Base-by-base conservation (phyloP, 2,888 invertebrate genomes). In the Chrysolina haemoptera region DNA sequence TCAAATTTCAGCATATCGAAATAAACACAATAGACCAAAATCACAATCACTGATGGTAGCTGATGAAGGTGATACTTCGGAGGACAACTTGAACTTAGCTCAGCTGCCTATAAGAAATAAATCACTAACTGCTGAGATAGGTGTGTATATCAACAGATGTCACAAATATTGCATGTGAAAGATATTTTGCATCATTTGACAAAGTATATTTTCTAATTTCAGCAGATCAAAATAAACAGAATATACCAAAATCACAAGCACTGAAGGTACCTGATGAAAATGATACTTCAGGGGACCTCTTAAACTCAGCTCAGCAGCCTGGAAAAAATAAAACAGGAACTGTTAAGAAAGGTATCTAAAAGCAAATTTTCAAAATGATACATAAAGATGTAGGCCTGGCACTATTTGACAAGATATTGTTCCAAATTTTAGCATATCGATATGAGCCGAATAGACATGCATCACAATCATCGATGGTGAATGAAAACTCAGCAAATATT, bases 241-340 rank as follows among this genome's bases (percentile, higher is more conserved):
- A 43, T 43, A 43, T 8, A 43, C 43, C 43, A 43, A 43, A 43
- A 43, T 43, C 43, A 14, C 43, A 12, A 43, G 43, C 43, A 43
- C 43, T 43, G 43, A 43, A 43, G 43, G 43, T 43, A 43, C 43
- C 43, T 43, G 43, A 43, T 43, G 43, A 43, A 43, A 5, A 43
- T 43, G 43, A 43, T 43, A 43, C 43, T 43, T 43, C 43, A 43
- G 43, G 8, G 43, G 43, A 43, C 43, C 2, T 43, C 8, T 43
- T 43, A 43, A 43, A 43, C 43, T 43, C 43, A 43, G 43, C 43
- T 43, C 43, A 43, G 43, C 43, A 43, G 43, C 43, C 43, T 43
- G 8, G 43, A 8, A 43, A 43, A 43, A 8, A 43, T 43, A 43
- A 43, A 43, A 43, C 27, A 27, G 27, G 27, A 27, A 27, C 27